Percentiles rank a stretch among this genome's conserved stretches.
These are phyloP conservation scores for Lacerta viridis DNA, from an alignment of 2,797 vertebrate genomes.

Conservation along the genomic window DNA sequence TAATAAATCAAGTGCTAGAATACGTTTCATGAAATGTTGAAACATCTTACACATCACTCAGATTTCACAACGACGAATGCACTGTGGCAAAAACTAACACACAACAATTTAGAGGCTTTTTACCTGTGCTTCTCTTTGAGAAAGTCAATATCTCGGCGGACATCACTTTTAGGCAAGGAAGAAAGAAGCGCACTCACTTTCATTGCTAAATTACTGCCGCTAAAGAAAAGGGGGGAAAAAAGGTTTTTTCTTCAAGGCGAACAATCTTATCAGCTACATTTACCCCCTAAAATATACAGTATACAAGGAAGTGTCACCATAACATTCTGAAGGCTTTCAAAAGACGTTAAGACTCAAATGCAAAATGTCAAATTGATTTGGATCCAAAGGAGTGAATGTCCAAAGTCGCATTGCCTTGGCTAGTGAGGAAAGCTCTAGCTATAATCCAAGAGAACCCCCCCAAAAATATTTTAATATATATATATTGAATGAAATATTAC, in stretches of 20 bases:
- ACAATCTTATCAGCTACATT: too few relatives aligned
- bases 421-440: neutral
- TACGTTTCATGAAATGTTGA: constrained; percentile 23
- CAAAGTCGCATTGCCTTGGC: neutral
- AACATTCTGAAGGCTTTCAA: neutral
- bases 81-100: constrained; percentile 33
- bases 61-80: neutral
- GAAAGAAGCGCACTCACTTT: constrained; percentile 92
- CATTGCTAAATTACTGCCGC: constrained; percentile 93
- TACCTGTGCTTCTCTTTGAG: constrained; percentile 90
- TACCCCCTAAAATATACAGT: neutral
- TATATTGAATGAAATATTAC: constrained; percentile 78
- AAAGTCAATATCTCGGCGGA: constrained; percentile 86
- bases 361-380: neutral
- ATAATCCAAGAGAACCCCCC: neutral
- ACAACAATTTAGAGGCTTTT: constrained; percentile 20
- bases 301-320: neutral
- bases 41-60: neutral
- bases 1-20: neutral
- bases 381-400: neutral
- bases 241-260: neutral
- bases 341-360: neutral
- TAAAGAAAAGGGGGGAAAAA: constrained; percentile 68
- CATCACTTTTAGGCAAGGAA: constrained; percentile 86
- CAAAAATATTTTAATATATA: constrained; percentile 17